Conservation (phyloP, 2,113 vertebrate species). For the Pantherophis guttatus region DNA sequence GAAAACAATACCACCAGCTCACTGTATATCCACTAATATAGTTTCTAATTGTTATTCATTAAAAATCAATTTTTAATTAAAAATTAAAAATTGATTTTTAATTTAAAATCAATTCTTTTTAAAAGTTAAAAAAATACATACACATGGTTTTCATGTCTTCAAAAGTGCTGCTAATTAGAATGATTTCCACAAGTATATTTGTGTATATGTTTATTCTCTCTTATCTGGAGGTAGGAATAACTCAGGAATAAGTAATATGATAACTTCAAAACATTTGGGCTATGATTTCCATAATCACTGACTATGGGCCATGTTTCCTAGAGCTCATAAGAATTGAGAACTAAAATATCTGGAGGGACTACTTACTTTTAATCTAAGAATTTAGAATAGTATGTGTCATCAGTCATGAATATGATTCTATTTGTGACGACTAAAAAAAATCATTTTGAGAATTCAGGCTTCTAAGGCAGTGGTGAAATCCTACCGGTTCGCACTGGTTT, state of each 20-base stretch:
- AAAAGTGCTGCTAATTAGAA: neutral
- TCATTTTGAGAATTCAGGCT: neutral
- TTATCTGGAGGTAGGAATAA: neutral
- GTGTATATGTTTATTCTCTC: neutral
- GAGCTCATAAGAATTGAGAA: neutral
- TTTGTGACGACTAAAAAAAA: neutral
- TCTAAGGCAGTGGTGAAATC: neutral
- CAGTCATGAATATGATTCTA: neutral
- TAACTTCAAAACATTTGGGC: neutral
- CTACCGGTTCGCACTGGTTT: no score
- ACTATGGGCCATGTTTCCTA: neutral
- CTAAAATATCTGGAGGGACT: neutral
- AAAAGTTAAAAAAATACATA: neutral
- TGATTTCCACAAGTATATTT: neutral
- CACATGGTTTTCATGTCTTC: neutral
- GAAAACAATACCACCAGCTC: neutral
- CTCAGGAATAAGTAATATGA: neutral
- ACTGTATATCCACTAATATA: neutral
- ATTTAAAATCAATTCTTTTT: neutral
- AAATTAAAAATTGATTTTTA: no score
- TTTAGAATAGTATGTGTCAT: neutral
- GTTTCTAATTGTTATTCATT: neutral
- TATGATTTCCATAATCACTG: neutral
- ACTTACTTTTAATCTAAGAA: neutral
- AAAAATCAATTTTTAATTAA: neutral